Evolutionary conservation across 2,888 invertebrate genomes (phyloP), one percentile per base, ranked within the genome.

Genomic region (Thelaira solivaga): DNA sequence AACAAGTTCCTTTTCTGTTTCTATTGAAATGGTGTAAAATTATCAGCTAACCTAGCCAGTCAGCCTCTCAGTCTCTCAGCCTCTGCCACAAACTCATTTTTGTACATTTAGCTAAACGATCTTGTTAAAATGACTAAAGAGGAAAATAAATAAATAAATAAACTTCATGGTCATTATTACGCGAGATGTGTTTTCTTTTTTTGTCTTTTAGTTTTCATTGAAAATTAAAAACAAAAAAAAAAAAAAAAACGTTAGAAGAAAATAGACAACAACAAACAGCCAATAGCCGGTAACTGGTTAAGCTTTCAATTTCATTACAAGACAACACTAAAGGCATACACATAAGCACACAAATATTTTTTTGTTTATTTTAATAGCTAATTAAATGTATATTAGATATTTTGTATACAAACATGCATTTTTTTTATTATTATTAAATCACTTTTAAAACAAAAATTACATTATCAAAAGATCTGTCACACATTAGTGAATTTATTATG

Each of bases 241-340:
- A n/a, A n/a, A n/a, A n/a, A n/a, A 78, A 69, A 59, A 26, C 59
- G 69, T 69, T 61, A 74, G 78, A 78, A 78, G 68, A 20, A 24
- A 64, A 62, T 22, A 68, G 22, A 26, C 34, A 64, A 55, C 26
- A 49, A 34, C 13, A 53, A 22, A n/a, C n/a, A 29, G 11, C 13
- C 26, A 69, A 11, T 11, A 41, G 45, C 8, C 57, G 43, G 43
- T 55, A 43, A 69, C 77, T 65, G 68, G 69, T 65, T 47, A 61
- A 45, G 71, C 78, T 78, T 74, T 78, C 78, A 69, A 74, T 78
- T 78, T 74, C 68, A 51, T 78, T 71, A 41, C 39, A 36, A 45
- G 16, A 69, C n/a, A 29, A 53, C 49, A 26, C 18, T 24, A 22
- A 26, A 72, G 11, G 22, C n/a, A n/a, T n/a, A n/a, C n/a, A n/a